Evolutionary conservation across 1,140 invertebrate genomes (phyloP).

Genomic region (Euura saliciscinereae): DNA sequence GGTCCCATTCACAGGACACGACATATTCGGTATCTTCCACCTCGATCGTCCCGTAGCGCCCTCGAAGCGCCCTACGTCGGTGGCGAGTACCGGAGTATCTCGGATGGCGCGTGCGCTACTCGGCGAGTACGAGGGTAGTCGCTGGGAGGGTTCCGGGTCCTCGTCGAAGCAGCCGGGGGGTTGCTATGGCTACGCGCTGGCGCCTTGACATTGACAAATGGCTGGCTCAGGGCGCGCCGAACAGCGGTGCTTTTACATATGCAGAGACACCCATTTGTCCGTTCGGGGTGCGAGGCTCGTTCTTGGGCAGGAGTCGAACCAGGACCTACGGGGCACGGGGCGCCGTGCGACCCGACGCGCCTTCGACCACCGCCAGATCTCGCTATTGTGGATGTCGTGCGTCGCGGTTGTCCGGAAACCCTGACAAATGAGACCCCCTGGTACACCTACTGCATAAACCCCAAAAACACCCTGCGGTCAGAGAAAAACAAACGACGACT

Average conservation of each 20-base stretch:
- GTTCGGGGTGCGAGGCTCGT: slow-evolving; percentile 37
- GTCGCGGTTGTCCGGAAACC: slow-evolving; percentile 38
- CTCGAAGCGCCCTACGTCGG: slow-evolving; percentile 19
- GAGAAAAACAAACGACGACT: not conserved
- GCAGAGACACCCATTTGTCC: slow-evolving; percentile 62
- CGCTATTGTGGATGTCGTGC: slow-evolving; percentile 23
- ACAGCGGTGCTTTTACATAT: slow-evolving; percentile 61
- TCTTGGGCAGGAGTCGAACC: slow-evolving; percentile 22
- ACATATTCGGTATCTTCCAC: slow-evolving; percentile 13
- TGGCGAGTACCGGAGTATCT: slow-evolving; percentile 14
- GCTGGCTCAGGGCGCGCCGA: slow-evolving; percentile 59
- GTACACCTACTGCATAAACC: not conserved
- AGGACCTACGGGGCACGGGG: slow-evolving; percentile 26
- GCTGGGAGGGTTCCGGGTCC: slow-evolving; percentile 32
- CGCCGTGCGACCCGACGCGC: slow-evolving; percentile 21
- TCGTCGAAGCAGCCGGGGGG: slow-evolving; percentile 42
- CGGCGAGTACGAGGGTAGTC: slow-evolving; percentile 9
- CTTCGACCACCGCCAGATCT: slow-evolving; percentile 8
- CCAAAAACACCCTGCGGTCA: not conserved
- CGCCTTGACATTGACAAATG: slow-evolving; percentile 63
- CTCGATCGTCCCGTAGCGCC: slow-evolving; percentile 25
- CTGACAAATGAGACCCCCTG: slow-evolving; percentile 41
- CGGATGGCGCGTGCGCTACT: slow-evolving; percentile 26
- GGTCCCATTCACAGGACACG: not conserved
- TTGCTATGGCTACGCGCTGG: slow-evolving; percentile 59